Conservation (phyloP, 2,797 vertebrate species). For the Gambelia wislizenii region DNA sequence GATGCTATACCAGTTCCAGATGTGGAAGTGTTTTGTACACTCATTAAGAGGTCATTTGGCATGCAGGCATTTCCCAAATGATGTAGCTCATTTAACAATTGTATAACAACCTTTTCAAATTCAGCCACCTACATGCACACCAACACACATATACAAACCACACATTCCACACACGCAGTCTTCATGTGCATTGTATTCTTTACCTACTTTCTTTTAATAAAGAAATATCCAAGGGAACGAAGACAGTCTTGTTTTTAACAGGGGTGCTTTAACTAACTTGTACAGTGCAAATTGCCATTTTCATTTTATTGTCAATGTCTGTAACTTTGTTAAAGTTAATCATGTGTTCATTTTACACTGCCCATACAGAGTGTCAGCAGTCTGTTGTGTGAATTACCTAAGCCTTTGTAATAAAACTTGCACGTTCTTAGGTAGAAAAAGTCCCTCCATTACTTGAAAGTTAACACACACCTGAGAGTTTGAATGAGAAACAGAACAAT, state of each 20-base stretch:
- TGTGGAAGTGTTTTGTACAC: slow-evolving; percentile 34
- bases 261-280: slow-evolving; percentile 46
- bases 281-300: slow-evolving; percentile 48
- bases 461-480: slow-evolving; percentile 64
- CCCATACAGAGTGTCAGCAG: slow-evolving; percentile 46
- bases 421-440: slow-evolving; percentile 35
- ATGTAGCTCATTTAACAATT: slow-evolving; percentile 29
- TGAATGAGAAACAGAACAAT: slow-evolving; percentile 66
- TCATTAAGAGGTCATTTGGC: slow-evolving; percentile 15
- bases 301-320: slow-evolving; percentile 68
- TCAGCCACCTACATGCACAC: not conserved
- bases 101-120: not conserved
- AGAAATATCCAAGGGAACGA: slow-evolving; percentile 11
- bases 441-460: slow-evolving; percentile 41
- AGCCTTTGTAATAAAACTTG: slow-evolving; percentile 53
- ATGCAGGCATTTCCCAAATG: not conserved
- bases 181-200: slow-evolving; percentile 24
- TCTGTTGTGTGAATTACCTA: slow-evolving; percentile 66
- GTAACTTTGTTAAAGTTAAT: slow-evolving; percentile 69
- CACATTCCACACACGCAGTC: not conserved
- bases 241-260: slow-evolving; percentile 33
- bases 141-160: not conserved
- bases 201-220: slow-evolving; percentile 35
- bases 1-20: slow-evolving; percentile 35
- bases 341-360: slow-evolving; percentile 64